Evolutionary conservation across 2,113 vertebrate genomes (phyloP).

Genomic region (Malaclemys terrapin): DNA sequence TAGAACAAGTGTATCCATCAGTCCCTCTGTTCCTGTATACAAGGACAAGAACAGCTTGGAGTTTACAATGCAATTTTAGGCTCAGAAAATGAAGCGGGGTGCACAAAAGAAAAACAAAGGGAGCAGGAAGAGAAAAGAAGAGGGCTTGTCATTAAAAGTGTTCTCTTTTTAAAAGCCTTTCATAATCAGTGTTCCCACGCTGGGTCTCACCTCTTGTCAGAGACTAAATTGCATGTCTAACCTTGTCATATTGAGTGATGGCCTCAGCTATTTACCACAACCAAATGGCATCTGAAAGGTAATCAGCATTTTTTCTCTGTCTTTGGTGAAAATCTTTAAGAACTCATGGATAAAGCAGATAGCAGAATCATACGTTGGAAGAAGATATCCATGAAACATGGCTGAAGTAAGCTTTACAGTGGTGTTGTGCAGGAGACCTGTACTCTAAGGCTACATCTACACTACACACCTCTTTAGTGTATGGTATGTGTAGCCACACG

Average conservation of each 20-base stretch:
- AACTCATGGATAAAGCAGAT: neutral
- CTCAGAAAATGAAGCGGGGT: neutral
- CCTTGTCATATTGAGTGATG: neutral
- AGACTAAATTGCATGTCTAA: neutral
- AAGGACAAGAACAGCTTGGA: neutral
- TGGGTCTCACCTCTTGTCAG: neutral
- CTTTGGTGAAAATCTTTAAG: neutral
- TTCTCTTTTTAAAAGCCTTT: neutral
- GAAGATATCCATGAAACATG: neutral
- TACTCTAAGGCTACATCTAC: neutral
- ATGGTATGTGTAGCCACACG: neutral
- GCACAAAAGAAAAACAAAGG: neutral
- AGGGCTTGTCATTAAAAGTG: neutral
- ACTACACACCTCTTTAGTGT: neutral
- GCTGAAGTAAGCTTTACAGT: neutral
- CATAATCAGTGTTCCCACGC: neutral
- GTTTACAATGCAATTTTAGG: neutral
- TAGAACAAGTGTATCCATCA: slow-evolving; percentile 9
- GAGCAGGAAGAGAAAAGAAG: neutral
- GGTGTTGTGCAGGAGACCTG: neutral
- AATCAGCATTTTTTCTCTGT: neutral
- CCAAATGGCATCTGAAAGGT: neutral
- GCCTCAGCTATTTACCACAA: slow-evolving; percentile 3
- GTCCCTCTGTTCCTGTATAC: slow-evolving; percentile 29
- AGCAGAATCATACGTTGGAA: neutral